Percentiles rank a stretch among this genome's conserved stretches.
Conservation (phyloP, 2,888 invertebrate genomes). For the Plemyria rubiginata region DNA sequence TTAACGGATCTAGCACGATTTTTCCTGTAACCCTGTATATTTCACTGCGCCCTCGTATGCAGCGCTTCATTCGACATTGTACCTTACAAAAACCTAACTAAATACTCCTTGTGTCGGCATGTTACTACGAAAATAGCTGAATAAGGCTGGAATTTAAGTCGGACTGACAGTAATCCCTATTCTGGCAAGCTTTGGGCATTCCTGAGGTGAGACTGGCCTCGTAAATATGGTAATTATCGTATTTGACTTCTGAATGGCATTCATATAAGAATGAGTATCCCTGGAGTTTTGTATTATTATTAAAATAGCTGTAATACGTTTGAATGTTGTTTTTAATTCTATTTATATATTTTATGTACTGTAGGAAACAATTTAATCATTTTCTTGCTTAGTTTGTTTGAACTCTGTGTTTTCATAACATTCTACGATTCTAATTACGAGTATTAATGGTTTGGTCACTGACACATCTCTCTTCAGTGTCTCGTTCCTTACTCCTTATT, state of each 20-base stretch:
- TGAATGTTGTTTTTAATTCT: not conserved
- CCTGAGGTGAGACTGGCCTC: slow-evolving; percentile 28
- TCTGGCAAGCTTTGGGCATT: slow-evolving; percentile 28
- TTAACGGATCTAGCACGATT: too few relatives aligned
- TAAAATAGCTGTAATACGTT: not conserved
- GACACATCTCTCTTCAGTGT: not conserved
- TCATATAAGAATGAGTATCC: slow-evolving; percentile 21
- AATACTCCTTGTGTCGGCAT: slow-evolving; percentile 32
- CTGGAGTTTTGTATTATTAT: slow-evolving; percentile 6
- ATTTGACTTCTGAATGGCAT: slow-evolving; percentile 21
- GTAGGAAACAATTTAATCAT: not conserved
- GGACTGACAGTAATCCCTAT: slow-evolving; percentile 29
- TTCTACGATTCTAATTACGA: too few relatives aligned
- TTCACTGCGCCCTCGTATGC: not conserved
- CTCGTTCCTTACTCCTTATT: not conserved
- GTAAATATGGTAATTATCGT: slow-evolving; percentile 33
- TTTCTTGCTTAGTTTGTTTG: too few relatives aligned
- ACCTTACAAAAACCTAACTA: slow-evolving; percentile 12
- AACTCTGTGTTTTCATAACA: too few relatives aligned
- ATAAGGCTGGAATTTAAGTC: slow-evolving; percentile 22
- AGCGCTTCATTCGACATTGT: slow-evolving; percentile 1
- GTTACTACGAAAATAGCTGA: slow-evolving; percentile 36
- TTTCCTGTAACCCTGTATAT: too few relatives aligned
- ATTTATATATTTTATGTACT: not conserved
- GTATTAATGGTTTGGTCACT: not conserved